These are phyloP conservation scores for Labroides dimidiatus DNA, from an alignment of 2,797 vertebrate genomes.

Conservation along the genomic window DNA sequence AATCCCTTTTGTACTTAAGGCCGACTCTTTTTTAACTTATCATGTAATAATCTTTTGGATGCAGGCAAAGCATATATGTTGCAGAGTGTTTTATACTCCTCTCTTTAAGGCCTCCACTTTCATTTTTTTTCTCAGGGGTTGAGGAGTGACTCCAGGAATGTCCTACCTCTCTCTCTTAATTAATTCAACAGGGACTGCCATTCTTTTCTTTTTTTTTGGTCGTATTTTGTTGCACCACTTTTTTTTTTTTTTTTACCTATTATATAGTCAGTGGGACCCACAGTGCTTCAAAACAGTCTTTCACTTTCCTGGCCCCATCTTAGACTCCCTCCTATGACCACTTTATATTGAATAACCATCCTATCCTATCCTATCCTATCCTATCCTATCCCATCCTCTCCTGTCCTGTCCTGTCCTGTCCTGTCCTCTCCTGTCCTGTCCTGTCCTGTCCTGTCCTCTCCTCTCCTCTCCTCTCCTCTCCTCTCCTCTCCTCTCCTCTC, in stretches of 20 bases:
- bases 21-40: neutral
- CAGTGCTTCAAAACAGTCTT: conserved; percentile 59
- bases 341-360: conserved; percentile 58
- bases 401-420: neutral
- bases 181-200: conserved; percentile 37
- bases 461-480: conserved; percentile 21
- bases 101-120: conserved; percentile 3
- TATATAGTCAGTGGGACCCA: conserved; percentile 36
- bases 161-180: conserved; percentile 26
- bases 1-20: neutral
- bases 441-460: neutral
- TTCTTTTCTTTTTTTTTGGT: conserved; percentile 41
- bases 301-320: conserved; percentile 40
- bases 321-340: conserved; percentile 56
- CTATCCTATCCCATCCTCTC: conserved; percentile 3
- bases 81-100: neutral
- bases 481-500: conserved; percentile 3
- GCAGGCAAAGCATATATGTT: too few species aligned
- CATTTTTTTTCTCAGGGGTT: conserved; percentile 16
- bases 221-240: conserved; percentile 59
- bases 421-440: conserved; percentile 3
- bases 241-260: conserved; percentile 55
- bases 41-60: too few species aligned
- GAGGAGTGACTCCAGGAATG: conserved; percentile 33
- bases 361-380: conserved; percentile 8